Conservation (phyloP, 2,113 vertebrate genomes). For the Chlorodrepanis virens region DNA sequence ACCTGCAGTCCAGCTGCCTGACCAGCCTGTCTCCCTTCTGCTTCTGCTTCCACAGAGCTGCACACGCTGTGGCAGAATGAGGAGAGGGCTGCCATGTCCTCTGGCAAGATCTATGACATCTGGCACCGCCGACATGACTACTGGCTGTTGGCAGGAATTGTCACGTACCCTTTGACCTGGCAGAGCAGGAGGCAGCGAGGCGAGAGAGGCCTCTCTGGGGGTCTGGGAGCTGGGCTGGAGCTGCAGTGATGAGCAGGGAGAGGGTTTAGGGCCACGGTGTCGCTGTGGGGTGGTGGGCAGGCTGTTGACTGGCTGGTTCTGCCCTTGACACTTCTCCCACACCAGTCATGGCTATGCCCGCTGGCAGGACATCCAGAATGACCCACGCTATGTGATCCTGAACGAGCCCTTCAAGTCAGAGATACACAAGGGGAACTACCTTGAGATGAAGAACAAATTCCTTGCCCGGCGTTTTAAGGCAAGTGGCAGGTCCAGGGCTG, state of each 20-base stretch:
- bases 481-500: background rate
- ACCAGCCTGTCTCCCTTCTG: background rate
- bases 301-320: background rate
- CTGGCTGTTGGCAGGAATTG: slow-evolving; percentile 95
- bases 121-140: slow-evolving; percentile 98
- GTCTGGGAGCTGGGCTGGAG: background rate
- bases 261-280: accelerated
- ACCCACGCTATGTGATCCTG: slow-evolving; percentile 89
- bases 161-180: slow-evolving; percentile 88
- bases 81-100: slow-evolving; percentile 90
- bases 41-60: slow-evolving; percentile 77
- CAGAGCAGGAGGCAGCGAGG: background rate
- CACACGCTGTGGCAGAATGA: slow-evolving; percentile 98
- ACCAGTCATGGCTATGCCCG: slow-evolving; percentile 93
- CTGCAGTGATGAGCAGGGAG: background rate
- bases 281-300: accelerated
- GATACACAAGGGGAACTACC: slow-evolving; percentile 96
- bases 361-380: slow-evolving; percentile 99
- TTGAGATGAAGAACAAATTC: slow-evolving; percentile 99
- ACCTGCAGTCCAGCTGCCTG: background rate
- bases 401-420: slow-evolving; percentile 97
- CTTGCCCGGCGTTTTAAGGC: slow-evolving; percentile 95
- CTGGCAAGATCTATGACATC: slow-evolving; percentile 95
- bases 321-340: slow-evolving; percentile 56
- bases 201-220: background rate